Percentiles rank a stretch among this genome's conserved stretches.
Conservation (phyloP, 37 sponge, comb jelly and placozoan species). For the Crambe crambe region DNA sequence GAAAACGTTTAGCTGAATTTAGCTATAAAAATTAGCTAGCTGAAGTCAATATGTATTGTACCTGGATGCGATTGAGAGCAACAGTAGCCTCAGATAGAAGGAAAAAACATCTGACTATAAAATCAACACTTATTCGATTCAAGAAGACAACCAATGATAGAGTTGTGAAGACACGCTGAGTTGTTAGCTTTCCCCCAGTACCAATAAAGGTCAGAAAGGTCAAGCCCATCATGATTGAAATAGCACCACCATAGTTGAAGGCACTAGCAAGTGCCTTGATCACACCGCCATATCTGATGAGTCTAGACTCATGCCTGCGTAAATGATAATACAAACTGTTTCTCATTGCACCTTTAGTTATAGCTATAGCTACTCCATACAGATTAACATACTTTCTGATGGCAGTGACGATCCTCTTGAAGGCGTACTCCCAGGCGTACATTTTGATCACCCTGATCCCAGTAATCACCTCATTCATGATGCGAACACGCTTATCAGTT, state of each 20-base stretch:
- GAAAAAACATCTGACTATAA: slow-evolving; percentile 18
- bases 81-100: slow-evolving; percentile 49
- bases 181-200: slow-evolving; percentile 39
- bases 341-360: too few relatives aligned
- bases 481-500: slow-evolving; percentile 72
- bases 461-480: slow-evolving; percentile 86
- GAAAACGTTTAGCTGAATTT: too few relatives aligned
- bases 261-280: background rate
- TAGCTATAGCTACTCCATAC: too few relatives aligned
- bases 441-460: slow-evolving; percentile 91
- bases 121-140: slow-evolving; percentile 16
- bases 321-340: too few relatives aligned
- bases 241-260: background rate
- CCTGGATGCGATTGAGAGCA: slow-evolving; percentile 64
- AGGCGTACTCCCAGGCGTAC: slow-evolving; percentile 92
- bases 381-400: slow-evolving; percentile 14
- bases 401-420: slow-evolving; percentile 40
- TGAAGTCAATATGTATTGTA: too few relatives aligned
- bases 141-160: slow-evolving; percentile 24
- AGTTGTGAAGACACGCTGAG: slow-evolving; percentile 49
- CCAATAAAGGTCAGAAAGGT: slow-evolving; percentile 32
- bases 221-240: slow-evolving; percentile 33
- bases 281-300: slow-evolving; percentile 7
- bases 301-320: slow-evolving; percentile 39
- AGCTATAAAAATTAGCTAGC: too few relatives aligned